Evolutionary conservation across 2,888 invertebrate genomes (phyloP).

Genomic region (Ornithoptera priamus): DNA sequence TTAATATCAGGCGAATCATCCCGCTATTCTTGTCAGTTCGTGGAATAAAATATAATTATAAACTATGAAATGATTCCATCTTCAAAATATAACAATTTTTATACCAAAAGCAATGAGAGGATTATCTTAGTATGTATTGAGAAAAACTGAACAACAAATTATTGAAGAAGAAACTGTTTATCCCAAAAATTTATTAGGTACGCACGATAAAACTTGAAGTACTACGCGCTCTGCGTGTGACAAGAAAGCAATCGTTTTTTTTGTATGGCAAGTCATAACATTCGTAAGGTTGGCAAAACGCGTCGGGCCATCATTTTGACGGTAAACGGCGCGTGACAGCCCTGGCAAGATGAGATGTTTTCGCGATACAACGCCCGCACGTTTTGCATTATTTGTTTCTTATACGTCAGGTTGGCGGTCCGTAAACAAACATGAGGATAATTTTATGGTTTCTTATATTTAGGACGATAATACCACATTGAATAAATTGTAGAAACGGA

Average conservation of each 20-base stretch:
- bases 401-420: constrained; percentile 30
- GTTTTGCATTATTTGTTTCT: constrained; percentile 57
- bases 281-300: constrained; percentile 46
- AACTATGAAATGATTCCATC: too few relatives aligned
- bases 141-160: background rate
- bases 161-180: background rate
- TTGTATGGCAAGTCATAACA: constrained; percentile 49
- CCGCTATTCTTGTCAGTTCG: too few relatives aligned
- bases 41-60: too few relatives aligned
- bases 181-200: constrained; percentile 8
- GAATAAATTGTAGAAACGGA: too few relatives aligned
- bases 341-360: constrained; percentile 49
- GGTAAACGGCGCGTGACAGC: constrained; percentile 59
- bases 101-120: too few relatives aligned
- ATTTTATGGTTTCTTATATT: too few relatives aligned
- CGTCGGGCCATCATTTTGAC: constrained; percentile 48
- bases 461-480: too few relatives aligned
- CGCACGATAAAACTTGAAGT: constrained; percentile 31
- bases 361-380: constrained; percentile 54
- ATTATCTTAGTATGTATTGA: background rate
- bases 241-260: constrained; percentile 55
- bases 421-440: constrained; percentile 28
- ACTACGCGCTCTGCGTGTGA: constrained; percentile 41
- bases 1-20: too few relatives aligned
- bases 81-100: too few relatives aligned